Conservation (phyloP, 2,113 vertebrate species). For the Cavia porcellus region DNA sequence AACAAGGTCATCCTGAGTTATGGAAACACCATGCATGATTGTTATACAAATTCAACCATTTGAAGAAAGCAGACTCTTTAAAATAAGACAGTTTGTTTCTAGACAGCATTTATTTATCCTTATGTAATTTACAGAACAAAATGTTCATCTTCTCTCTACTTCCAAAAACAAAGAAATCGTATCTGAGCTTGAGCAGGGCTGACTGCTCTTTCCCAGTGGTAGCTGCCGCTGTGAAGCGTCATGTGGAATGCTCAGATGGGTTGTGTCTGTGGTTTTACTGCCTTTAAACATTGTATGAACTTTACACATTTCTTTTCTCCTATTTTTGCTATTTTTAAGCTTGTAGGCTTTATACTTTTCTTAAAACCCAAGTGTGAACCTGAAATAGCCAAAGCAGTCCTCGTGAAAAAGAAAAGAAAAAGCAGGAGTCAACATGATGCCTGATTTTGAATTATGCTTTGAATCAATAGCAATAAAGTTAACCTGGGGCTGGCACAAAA, state of each 20-base stretch:
- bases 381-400: background rate
- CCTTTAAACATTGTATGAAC: background rate
- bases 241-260: background rate
- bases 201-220: background rate
- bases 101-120: background rate
- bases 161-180: constrained; percentile 45
- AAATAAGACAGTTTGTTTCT: constrained; percentile 2
- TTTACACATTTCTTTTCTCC: background rate
- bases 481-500: background rate
- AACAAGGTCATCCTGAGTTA: constrained; percentile 38
- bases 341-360: background rate
- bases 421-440: background rate
- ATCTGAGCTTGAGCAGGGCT: background rate
- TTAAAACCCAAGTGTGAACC: background rate
- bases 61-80: constrained; percentile 49
- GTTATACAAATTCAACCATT: constrained; percentile 44
- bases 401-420: background rate
- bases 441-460: background rate
- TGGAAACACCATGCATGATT: background rate
- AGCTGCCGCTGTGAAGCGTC: background rate
- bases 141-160: constrained; percentile 1
- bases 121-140: background rate
- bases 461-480: background rate
- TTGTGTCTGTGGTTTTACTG: background rate
- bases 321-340: background rate